These are phyloP conservation scores for Heliconius ismenius DNA, from an alignment of 2,888 invertebrate species.

Conservation along the genomic window DNA sequence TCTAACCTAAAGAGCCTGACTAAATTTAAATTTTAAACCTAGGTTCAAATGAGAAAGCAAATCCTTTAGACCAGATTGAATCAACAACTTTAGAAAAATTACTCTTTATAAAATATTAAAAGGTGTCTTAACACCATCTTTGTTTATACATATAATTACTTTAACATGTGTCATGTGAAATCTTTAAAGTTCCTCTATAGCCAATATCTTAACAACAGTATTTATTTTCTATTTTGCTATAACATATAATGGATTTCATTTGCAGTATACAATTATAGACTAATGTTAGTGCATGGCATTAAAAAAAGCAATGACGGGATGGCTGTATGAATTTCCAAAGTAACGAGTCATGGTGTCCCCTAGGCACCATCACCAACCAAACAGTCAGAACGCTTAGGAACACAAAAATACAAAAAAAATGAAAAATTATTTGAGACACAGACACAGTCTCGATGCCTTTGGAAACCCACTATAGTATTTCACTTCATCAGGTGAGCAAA, in stretches of 20 bases:
- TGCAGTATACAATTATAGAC: conserved; percentile 54
- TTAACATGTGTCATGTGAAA: conserved; percentile 53
- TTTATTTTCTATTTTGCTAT: conserved; percentile 51
- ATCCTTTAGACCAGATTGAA: conserved; percentile 61
- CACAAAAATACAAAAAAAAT: conserved; percentile 60
- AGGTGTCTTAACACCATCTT: conserved; percentile 53
- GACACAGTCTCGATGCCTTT: conserved; percentile 63
- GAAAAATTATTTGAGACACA: conserved; percentile 64
- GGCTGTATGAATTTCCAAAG: conserved; percentile 70
- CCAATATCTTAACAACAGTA: conserved; percentile 47
- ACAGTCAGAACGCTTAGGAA: conserved; percentile 64
- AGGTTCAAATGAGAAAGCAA: conserved; percentile 68
- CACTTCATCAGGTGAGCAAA: conserved; percentile 71
- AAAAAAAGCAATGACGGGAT: conserved; percentile 56
- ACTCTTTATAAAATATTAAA: conserved; percentile 60
- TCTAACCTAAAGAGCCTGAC: conserved; percentile 72
- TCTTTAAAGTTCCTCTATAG: conserved; percentile 46
- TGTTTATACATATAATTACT: conserved; percentile 54
- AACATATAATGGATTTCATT: conserved; percentile 55
- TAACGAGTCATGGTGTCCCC: conserved; percentile 53
- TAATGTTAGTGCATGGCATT: conserved; percentile 54
- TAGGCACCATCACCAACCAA: conserved; percentile 60
- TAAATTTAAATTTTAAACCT: conserved; percentile 66
- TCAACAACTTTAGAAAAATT: conserved; percentile 72
- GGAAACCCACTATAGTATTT: conserved; percentile 64